Percentiles rank a stretch among this genome's conserved stretches.
Conservation (phyloP, 2,113 vertebrate species). For the Tragelaphus buxtoni region DNA sequence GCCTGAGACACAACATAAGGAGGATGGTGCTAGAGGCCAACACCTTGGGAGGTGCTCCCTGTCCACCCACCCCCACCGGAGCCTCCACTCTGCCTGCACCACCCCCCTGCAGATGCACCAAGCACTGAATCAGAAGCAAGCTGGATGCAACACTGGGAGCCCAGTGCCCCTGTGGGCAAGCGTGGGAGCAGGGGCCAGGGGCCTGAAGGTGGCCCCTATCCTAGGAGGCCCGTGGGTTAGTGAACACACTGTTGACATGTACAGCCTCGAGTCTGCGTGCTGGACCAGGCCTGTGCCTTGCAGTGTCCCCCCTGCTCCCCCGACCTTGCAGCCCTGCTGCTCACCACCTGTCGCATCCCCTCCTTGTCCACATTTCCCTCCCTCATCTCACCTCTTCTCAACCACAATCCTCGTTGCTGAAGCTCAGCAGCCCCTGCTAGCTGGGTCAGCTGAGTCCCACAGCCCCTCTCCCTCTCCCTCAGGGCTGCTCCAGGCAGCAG, state of each 20-base stretch:
- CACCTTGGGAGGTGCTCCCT: background rate
- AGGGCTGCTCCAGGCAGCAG: background rate
- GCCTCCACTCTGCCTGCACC: background rate
- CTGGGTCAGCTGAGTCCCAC: background rate
- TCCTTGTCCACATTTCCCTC: background rate
- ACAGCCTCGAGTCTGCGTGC: background rate
- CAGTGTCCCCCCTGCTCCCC: background rate
- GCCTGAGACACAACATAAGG: background rate
- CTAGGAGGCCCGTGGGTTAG: background rate
- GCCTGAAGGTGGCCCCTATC: background rate
- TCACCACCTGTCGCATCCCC: accelerated
- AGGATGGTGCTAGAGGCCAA: background rate
- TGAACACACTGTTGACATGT: background rate
- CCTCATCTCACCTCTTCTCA: background rate
- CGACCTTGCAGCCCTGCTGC: accelerated
- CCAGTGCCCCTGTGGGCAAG: background rate
- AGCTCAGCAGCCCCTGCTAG: background rate
- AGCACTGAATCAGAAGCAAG: background rate
- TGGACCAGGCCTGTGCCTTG: background rate
- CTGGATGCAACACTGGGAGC: background rate
- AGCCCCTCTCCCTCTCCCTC: background rate
- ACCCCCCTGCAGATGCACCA: accelerated
- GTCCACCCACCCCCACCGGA: background rate
- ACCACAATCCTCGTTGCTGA: background rate
- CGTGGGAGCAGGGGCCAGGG: accelerated